Evolutionary conservation across 2,888 invertebrate genomes (phyloP).

Genomic region (Tineola bisselliella): DNA sequence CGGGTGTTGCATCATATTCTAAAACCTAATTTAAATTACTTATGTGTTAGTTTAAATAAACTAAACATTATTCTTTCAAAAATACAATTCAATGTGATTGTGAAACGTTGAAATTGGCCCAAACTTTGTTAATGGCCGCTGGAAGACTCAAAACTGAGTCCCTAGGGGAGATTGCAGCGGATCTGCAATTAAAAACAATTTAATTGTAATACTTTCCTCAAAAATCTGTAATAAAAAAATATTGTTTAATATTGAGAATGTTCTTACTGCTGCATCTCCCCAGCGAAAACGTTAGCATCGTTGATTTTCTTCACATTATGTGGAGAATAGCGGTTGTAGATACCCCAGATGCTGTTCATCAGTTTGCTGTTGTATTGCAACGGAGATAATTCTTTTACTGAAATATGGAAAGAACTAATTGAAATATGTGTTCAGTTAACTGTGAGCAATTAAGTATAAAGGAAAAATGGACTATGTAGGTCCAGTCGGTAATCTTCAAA

Average conservation of each 20-base stretch:
- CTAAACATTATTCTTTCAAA: too few species aligned
- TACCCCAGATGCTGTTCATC: conserved; percentile 93
- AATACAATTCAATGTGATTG: conserved; percentile 38
- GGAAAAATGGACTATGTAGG: too few species aligned
- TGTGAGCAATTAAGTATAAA: too few species aligned
- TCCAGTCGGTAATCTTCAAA: too few species aligned
- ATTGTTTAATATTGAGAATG: too few species aligned
- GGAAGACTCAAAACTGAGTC: conserved; percentile 44
- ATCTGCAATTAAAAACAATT: conserved; percentile 31
- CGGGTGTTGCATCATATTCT: too few species aligned
- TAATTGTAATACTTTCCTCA: too few species aligned
- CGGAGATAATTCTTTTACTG: conserved; percentile 74
- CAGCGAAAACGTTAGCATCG: conserved; percentile 59
- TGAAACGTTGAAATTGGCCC: conserved; percentile 49
- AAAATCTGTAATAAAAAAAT: too few species aligned
- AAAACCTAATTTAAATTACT: too few species aligned
- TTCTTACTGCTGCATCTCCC: conserved; percentile 65
- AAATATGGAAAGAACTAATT: background rate
- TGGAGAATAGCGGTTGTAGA: conserved; percentile 87
- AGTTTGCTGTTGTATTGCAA: conserved; percentile 85
- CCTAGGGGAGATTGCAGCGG: conserved; percentile 48
- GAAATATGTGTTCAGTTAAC: too few species aligned
- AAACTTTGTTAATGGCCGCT: conserved; percentile 47
- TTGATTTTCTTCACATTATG: conserved; percentile 86
- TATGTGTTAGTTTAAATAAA: too few species aligned